Base-by-base conservation (phyloP, 2,888 invertebrate genomes). In the Acronicta psi region DNA sequence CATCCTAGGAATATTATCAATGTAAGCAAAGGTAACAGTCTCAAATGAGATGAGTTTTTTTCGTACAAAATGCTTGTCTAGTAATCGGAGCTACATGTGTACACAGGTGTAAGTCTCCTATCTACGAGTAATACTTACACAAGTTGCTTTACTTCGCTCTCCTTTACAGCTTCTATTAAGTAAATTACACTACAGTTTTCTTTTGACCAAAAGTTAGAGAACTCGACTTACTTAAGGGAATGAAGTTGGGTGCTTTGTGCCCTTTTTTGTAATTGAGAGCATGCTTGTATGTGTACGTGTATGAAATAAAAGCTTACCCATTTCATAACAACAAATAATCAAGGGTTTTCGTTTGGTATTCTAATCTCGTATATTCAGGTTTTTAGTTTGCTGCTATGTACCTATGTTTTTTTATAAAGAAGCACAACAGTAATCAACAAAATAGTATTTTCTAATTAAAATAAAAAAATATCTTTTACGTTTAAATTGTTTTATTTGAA, bases 221-320 rank as follows among this genome's bases (percentile, higher is more conserved):
- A 37, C n/a, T 16, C 14, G 9, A 56, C 36, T 49, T 31, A 53
- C 18, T 52, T 51, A 13, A 50, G 18, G 40, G 3, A 55, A 18
- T 52, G 45, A 36, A 16, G 10, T 31, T 7, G 8, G 16, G 11
- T 31, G 23, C 16, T 42, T 13, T 29, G 29, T 47, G 17, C 58
- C 31, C 50, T 52, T n/a, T 46, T 64, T 40, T 44, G 13, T 54
- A 5, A n/a, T 36, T 31, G 52, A 36, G 25, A 51, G 37, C 49
- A 34, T 29, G 6, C 42, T 45, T 50, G 25, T 31, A 44, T 46
- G 25, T 44, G n/a, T 13, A 23, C 23, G 13, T 23, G 7, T 7
- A 23, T 7, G 8, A 23, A 4, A n/a, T n/a, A n/a, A n/a, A n/a
- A n/a, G n/a, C n/a, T n/a, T n/a, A n/a, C n/a, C n/a, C n/a, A n/a